These are phyloP conservation scores for Cyprinodon brontotheroides DNA, from an alignment of 2,113 vertebrate species.

Conservation along the genomic window DNA sequence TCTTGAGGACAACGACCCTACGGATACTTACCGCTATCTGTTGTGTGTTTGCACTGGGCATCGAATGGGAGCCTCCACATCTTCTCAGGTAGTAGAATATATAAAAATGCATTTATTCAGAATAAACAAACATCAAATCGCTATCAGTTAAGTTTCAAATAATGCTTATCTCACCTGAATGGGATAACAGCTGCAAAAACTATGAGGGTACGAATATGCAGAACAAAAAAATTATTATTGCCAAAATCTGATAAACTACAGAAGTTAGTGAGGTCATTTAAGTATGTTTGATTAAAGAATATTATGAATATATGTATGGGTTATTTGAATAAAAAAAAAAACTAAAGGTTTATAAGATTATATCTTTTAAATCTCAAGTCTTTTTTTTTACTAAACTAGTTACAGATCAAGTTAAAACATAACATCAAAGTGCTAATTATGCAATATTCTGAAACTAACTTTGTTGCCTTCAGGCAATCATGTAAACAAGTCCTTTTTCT, in stretches of 20 bases:
- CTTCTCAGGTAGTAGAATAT: constrained; percentile 83
- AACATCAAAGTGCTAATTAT: not conserved
- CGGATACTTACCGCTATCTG: constrained; percentile 87
- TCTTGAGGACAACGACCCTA: constrained; percentile 88
- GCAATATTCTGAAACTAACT: not conserved
- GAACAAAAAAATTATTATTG: not conserved
- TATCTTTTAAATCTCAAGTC: not conserved
- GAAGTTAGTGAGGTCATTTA: not conserved
- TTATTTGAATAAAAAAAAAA: not conserved
- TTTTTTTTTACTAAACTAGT: not conserved
- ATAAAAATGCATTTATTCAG: not conserved
- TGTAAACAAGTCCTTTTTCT: not conserved
- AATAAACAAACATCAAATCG: not conserved
- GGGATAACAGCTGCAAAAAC: not conserved
- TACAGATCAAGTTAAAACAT: not conserved
- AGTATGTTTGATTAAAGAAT: too few species aligned
- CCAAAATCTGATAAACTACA: not conserved
- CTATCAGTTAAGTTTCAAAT: not conserved
- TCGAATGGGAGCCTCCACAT: constrained; percentile 86
- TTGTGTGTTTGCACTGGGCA: constrained; percentile 88
- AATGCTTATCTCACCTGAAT: not conserved
- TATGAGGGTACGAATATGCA: not conserved
- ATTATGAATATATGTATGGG: not conserved
- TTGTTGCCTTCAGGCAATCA: not conserved
- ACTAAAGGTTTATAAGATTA: not conserved